phyloP scores from a whole-genome alignment of 1,140 invertebrate species.

The Musca vetustissima region DNA sequence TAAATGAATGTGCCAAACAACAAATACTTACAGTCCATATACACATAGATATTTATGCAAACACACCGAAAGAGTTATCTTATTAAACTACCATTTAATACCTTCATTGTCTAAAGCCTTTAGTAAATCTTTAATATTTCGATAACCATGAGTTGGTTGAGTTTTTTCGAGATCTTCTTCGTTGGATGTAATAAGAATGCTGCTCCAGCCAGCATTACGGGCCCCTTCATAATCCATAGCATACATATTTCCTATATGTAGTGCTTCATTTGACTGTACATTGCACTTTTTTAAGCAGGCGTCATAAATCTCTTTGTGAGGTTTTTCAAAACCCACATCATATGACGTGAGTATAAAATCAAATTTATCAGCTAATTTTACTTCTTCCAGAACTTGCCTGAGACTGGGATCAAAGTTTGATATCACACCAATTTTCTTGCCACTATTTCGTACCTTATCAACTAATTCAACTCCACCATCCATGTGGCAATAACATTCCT shows the following conservation, averaged over 20 bases:
- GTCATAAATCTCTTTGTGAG: conserved; percentile 41
- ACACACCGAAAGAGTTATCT: not conserved
- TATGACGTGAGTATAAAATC: conserved; percentile 52
- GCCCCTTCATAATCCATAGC: conserved; percentile 78
- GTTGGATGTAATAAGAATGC: conserved; percentile 52
- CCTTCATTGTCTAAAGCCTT: conserved; percentile 31
- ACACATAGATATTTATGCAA: too few species aligned
- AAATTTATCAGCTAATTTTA: conserved; percentile 39
- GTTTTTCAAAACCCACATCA: conserved; percentile 46
- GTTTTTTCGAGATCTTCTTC: conserved; percentile 1
- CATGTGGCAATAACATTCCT: conserved; percentile 39
- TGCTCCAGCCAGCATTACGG: conserved; percentile 71
- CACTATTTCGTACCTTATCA: conserved; percentile 33
- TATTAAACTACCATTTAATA: conserved; percentile 36
- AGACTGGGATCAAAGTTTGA: conserved; percentile 52
- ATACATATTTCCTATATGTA: conserved; percentile 82
- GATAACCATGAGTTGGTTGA: conserved; percentile 27
- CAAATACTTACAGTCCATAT: too few species aligned
- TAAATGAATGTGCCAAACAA: too few species aligned
- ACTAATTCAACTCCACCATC: conserved; percentile 39
- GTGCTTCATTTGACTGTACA: conserved; percentile 62
- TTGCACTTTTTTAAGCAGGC: conserved; percentile 31
- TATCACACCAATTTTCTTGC: conserved; percentile 46
- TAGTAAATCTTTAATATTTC: conserved; percentile 34
- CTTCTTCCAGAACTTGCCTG: conserved; percentile 34